Percentiles rank a stretch among this genome's conserved stretches.
Conservation (phyloP, 37 sponge, comb jelly and placozoan genomes). For the Haliclona indistincta region DNA sequence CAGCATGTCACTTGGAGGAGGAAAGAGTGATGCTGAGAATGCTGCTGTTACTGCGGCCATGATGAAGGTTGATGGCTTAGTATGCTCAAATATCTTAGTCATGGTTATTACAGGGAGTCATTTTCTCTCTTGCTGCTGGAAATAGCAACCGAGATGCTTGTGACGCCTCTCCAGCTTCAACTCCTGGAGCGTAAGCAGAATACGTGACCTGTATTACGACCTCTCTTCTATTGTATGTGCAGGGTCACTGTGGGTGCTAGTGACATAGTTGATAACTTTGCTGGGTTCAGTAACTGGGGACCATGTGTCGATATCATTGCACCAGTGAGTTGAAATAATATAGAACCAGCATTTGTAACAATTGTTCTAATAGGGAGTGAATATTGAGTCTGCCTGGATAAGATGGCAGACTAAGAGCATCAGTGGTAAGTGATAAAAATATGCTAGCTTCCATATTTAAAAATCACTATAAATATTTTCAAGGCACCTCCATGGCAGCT, state of each 20-base stretch:
- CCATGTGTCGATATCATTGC: too few relatives aligned
- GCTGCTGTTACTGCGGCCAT: slow-evolving; percentile 59
- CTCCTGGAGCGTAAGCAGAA: too few relatives aligned
- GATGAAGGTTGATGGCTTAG: slow-evolving; percentile 30
- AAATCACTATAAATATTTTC: too few relatives aligned
- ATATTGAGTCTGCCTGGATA: slow-evolving; percentile 38
- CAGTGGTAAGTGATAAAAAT: too few relatives aligned
- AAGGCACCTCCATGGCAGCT: slow-evolving; percentile 59
- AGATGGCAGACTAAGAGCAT: slow-evolving; percentile 20
- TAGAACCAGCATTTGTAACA: neutral
- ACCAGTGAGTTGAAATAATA: slow-evolving; percentile 59
- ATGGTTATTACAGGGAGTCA: slow-evolving; percentile 52
- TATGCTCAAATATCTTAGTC: too few relatives aligned
- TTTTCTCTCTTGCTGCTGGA: slow-evolving; percentile 61
- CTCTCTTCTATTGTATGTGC: too few relatives aligned
- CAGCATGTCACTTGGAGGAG: slow-evolving; percentile 89
- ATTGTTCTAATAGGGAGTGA: slow-evolving; percentile 52
- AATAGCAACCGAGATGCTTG: slow-evolving; percentile 54
- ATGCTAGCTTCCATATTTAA: too few relatives aligned
- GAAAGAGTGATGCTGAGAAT: slow-evolving; percentile 37
- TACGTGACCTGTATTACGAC: too few relatives aligned
- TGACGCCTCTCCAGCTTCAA: slow-evolving; percentile 47
- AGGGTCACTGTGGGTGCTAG: slow-evolving; percentile 54
- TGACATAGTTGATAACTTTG: slow-evolving; percentile 35
- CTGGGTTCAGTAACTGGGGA: slow-evolving; percentile 71